Conservation (phyloP, 2,888 invertebrate species). For the Thumatha senex region DNA sequence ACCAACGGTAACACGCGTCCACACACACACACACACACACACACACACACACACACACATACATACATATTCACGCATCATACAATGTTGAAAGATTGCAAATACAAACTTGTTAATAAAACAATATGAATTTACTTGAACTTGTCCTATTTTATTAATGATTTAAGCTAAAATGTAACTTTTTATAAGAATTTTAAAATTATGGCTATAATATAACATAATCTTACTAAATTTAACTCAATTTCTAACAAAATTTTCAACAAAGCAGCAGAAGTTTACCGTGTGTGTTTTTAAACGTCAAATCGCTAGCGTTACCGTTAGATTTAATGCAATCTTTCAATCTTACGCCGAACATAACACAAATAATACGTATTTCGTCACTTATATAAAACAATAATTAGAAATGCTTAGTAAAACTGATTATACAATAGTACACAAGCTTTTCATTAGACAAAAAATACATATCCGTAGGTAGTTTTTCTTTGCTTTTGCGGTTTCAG, state of each 20-base stretch:
- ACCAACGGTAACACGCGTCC: constrained; percentile 88
- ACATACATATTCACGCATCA: not conserved
- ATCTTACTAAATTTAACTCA: too few relatives aligned
- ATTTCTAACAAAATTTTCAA: too few relatives aligned
- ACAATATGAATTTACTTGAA: not conserved
- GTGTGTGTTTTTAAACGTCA: too few relatives aligned
- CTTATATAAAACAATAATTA: constrained; percentile 8
- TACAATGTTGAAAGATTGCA: constrained; percentile 20
- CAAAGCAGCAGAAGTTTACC: too few relatives aligned
- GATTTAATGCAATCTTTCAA: constrained; percentile 27
- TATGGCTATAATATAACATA: too few relatives aligned
- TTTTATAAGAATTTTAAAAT: too few relatives aligned
- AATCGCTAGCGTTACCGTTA: too few relatives aligned
- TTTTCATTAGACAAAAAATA: constrained; percentile 13
- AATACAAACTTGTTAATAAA: not conserved
- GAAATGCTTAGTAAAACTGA: constrained; percentile 4
- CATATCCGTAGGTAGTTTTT: constrained; percentile 15
- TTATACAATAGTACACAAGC: constrained; percentile 15
- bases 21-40: constrained; percentile 12
- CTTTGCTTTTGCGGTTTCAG: constrained; percentile 17
- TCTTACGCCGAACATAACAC: constrained; percentile 14
- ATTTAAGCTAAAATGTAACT: too few relatives aligned
- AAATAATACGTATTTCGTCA: constrained; percentile 3
- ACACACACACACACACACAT: not conserved
- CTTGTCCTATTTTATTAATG: not conserved